These are phyloP conservation scores for Leptopilina boulardi DNA, from an alignment of 1,140 invertebrate species.

Conservation along the genomic window DNA sequence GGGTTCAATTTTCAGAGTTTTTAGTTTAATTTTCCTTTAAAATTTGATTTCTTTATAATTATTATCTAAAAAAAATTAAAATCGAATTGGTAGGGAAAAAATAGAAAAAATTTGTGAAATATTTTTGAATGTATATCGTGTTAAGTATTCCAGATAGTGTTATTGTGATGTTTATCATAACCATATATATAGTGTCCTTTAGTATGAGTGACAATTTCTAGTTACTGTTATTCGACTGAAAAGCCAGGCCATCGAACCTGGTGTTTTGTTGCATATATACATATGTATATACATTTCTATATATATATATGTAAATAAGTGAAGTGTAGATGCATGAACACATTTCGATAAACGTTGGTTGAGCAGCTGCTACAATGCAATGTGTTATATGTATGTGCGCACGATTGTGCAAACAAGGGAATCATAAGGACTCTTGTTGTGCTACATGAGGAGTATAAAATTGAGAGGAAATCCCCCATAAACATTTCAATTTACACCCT, in stretches of 20 bases:
- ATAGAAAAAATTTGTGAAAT: not conserved
- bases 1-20: no score
- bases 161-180: not conserved
- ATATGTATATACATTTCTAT: not conserved
- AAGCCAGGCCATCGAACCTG: constrained; percentile 1
- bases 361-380: not conserved
- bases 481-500: not conserved
- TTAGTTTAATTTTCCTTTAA: no score
- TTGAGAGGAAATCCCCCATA: constrained; percentile 9
- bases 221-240: not conserved
- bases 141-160: not conserved
- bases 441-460: not conserved
- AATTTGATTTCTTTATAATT: no score
- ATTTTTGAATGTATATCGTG: not conserved
- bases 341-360: not conserved
- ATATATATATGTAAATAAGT: not conserved
- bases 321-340: not conserved
- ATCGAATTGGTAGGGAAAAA: no score
- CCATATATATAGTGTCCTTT: not conserved
- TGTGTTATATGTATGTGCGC: not conserved
- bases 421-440: constrained; percentile 2
- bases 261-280: not conserved
- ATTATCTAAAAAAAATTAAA: no score
- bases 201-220: not conserved
- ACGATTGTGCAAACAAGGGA: constrained; percentile 5